Evolutionary conservation across 2,113 vertebrate species (phyloP), one percentile per base, ranked within the genome.

Genomic region (Aphyosemion australe): DNA sequence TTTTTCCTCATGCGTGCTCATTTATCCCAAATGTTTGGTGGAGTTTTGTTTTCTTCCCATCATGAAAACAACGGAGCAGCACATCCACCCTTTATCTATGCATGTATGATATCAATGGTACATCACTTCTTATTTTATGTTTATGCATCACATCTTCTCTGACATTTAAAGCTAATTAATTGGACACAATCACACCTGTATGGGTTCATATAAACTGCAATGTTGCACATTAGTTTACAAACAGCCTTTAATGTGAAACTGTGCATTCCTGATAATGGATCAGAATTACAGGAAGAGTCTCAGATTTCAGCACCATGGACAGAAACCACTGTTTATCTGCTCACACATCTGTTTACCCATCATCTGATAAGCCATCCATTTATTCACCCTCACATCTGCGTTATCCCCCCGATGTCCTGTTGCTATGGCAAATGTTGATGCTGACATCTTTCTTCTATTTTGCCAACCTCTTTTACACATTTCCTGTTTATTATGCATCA

Each of bases 231-330:
- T 26, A 15, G 18, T 62, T 26, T 39, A 21, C 6, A 39, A 19
- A 61, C 26, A n/a, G 4, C 12, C 9, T 12, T 26, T 26, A 26
- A 26, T 5, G 1, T 2, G 26, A 26, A 13, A 45, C 50, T 49
- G 7, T 12, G 31, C 20, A 51, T 41, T 16, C 12, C 31, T 18
- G 18, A 20, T 34, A 54, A 61, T 64, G 21, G 5, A 6, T 31
- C 14, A 15, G 31, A 59, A 37, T 46, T 54, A 57, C 31, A 64
- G 18, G 8, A 0, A 21, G 43, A 10, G 13, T 2, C 10, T 41
- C 26, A n/a, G 31, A 68, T 76, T 79, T 84, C 79, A 87, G 79
- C 77, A 81, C 77, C 77, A 72, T 76, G 84, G 82, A 87, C 39
- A 83, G 80, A 72, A 70, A 69, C 65, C 49, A 42, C 45, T 53